These are phyloP conservation scores for Falco punctatus DNA, from an alignment of 2,113 vertebrate species.

Conservation along the genomic window DNA sequence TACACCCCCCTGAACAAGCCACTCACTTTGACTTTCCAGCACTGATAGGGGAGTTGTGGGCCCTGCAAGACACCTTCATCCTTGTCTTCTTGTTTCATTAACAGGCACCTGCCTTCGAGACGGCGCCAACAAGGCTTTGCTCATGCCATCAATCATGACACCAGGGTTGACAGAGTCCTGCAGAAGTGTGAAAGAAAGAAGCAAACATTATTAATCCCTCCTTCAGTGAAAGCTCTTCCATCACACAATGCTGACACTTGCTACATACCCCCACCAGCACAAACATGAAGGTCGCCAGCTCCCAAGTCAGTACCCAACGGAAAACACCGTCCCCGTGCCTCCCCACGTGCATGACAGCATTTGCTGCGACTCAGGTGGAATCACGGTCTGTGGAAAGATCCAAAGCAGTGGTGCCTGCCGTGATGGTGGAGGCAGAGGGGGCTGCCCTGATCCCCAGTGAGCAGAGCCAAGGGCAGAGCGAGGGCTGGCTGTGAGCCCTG, in stretches of 20 bases:
- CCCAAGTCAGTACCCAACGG: neutral
- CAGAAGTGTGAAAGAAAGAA: conserved; percentile 41
- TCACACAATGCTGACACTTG: neutral
- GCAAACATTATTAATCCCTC: conserved; percentile 21
- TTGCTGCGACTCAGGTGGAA: neutral
- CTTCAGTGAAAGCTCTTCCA: conserved; percentile 4
- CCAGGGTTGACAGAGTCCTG: neutral
- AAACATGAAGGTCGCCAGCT: neutral
- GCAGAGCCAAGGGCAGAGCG: neutral
- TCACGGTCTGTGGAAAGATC: neutral
- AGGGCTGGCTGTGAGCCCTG: neutral
- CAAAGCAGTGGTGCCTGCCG: neutral
- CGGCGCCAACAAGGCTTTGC: conserved; percentile 65
- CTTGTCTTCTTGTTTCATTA: conserved; percentile 31
- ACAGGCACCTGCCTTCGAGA: conserved; percentile 31
- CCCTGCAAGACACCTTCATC: conserved; percentile 39
- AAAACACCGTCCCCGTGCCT: neutral
- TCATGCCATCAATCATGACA: conserved; percentile 54
- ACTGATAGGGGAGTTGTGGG: conserved; percentile 37
- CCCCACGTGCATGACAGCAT: neutral
- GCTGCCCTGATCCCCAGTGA: neutral
- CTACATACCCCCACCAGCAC: neutral
- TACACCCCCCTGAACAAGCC: conserved; percentile 67
- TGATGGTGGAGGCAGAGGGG: neutral
- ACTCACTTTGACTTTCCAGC: conserved; percentile 13